Conservation (phyloP, 2,888 invertebrate genomes). For the Pollenia amentaria region DNA sequence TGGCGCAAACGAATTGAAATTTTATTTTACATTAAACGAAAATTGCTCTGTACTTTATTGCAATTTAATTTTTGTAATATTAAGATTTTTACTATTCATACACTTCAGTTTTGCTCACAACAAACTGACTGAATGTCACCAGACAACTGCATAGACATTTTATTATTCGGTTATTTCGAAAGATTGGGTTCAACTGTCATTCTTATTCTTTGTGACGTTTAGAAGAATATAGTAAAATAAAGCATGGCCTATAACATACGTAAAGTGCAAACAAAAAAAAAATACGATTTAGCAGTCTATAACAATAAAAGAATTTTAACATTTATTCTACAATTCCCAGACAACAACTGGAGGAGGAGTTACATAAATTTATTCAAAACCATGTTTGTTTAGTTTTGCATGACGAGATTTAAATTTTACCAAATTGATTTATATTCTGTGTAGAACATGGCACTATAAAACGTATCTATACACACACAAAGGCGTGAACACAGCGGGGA, state of each 20-base stretch:
- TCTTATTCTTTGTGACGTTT: background rate
- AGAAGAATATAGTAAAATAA: background rate
- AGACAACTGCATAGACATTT: too few species aligned
- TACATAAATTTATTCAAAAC: conserved; percentile 32
- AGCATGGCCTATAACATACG: background rate
- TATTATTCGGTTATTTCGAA: background rate
- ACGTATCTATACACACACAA: background rate
- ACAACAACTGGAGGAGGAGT: conserved; percentile 6
- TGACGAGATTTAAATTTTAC: conserved; percentile 48
- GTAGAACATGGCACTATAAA: conserved; percentile 5
- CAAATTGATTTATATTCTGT: conserved; percentile 50
- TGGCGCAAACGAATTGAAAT: too few species aligned
- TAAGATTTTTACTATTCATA: too few species aligned
- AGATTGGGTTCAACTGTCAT: background rate
- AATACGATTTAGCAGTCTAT: too few species aligned
- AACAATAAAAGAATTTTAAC: conserved; percentile 3
- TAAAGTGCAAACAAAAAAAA: background rate
- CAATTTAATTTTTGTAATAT: too few species aligned
- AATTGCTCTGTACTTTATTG: too few species aligned
- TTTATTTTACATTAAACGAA: too few species aligned
- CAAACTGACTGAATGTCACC: too few species aligned
- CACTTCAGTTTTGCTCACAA: too few species aligned
- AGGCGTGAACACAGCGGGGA: background rate
- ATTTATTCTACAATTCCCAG: conserved; percentile 30
- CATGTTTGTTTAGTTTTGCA: conserved; percentile 41